Evolutionary conservation across 2,888 invertebrate genomes (phyloP), one percentile per base, ranked within the genome.

Genomic region (Luperina testacea): DNA sequence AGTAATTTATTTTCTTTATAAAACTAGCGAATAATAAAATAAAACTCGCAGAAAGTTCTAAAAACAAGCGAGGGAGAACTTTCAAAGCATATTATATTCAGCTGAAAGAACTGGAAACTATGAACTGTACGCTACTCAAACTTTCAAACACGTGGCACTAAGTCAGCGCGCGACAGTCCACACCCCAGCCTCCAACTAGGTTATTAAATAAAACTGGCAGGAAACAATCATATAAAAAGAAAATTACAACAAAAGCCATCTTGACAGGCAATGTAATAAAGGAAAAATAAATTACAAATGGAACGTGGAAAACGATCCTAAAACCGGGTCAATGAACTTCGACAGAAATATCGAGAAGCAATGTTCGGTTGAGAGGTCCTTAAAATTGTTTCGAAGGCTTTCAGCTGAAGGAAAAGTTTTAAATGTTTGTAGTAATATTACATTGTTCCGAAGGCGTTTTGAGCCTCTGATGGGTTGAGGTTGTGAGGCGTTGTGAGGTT

Each of bases 231-330:
- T 75, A 84, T 32, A 80, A 85, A 81, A 80, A 75, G 79, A 72
- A 78, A 82, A 77, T 79, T 79, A 88, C 51, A 83, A 83, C 85
- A 89, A 88, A 88, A 72, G 81, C 81, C 80, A 71, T 74, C 75
- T 65, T 84, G 75, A 88, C 85, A 86, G 78, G 75, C 78, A 72
- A 78, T 78, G 78, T 74, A 81, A 76, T 72, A 84, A 73, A 85
- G 74, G 80, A 81, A 87, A 88, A 90, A 85, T 87, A 81, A 87
- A 88, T 89, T 85, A 75, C 78, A 86, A 90, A 86, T 80, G 78
- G 75, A 87, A 79, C 77, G 85, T 68, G 75, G 73, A 82, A 77
- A 78, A 80, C 75, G 72, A 81, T 77, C 72, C 77, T 77, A 75
- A 82, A 88, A 75, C 42, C 73, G 67, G 87, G 85, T 83, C 90